Evolutionary conservation across 2,113 vertebrate species (phyloP).

Genomic region (Stegastes partitus): DNA sequence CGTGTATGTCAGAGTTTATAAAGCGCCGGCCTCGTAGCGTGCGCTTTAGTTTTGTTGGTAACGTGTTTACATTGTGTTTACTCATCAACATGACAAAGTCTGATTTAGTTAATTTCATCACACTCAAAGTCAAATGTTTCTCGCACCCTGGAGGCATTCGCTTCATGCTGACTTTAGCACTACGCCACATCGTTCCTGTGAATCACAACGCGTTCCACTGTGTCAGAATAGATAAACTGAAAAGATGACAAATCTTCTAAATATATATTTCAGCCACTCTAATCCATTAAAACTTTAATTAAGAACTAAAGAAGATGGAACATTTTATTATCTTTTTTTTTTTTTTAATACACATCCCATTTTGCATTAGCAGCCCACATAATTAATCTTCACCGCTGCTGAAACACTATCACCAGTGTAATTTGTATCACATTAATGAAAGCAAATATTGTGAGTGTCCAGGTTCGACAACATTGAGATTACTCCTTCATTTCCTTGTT

Average conservation of each 20-base stretch:
- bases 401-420: constrained; percentile 14
- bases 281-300: constrained; percentile 56
- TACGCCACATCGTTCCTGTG: constrained; percentile 40
- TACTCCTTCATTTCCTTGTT: neutral
- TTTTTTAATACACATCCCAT: constrained; percentile 28
- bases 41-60: constrained; percentile 9
- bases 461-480: neutral
- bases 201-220: constrained; percentile 53
- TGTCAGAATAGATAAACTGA: constrained; percentile 57
- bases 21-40: neutral
- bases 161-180: constrained; percentile 69
- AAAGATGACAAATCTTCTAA: constrained; percentile 41
- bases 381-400: constrained; percentile 31
- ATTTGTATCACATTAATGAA: constrained; percentile 14
- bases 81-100: constrained; percentile 55
- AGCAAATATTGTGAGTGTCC: neutral
- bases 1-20: neutral
- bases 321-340: constrained; percentile 36
- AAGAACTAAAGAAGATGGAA: constrained; percentile 36
- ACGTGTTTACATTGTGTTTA: constrained; percentile 40
- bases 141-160: constrained; percentile 52
- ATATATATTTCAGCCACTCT: constrained; percentile 56
- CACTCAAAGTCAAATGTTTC: constrained; percentile 47
- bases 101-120: constrained; percentile 55
- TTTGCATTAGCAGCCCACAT: constrained; percentile 24